phyloP scores from a whole-genome alignment of 2,888 invertebrate species.

The Gari tellinella region DNA sequence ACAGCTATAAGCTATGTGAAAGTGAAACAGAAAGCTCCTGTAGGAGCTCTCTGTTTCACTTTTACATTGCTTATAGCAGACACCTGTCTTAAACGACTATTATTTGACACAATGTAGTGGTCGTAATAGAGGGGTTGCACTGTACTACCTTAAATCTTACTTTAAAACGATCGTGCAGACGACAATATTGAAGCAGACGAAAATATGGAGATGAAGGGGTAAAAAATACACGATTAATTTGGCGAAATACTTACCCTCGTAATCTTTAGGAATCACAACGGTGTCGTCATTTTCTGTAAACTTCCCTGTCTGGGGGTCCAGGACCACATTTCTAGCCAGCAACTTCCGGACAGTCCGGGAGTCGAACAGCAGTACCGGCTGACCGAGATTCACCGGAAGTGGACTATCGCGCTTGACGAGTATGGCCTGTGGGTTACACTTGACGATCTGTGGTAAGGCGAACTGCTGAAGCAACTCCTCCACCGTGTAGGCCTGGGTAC shows the following conservation, averaged over 20 bases:
- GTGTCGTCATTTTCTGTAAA: constrained; percentile 73
- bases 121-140: too few relatives aligned
- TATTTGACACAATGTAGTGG: too few relatives aligned
- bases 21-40: too few relatives aligned
- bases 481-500: constrained; percentile 68
- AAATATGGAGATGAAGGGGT: too few relatives aligned
- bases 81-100: too few relatives aligned
- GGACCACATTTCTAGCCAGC: constrained; percentile 70
- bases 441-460: constrained; percentile 69
- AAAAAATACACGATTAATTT: too few relatives aligned
- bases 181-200: too few relatives aligned
- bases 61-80: too few relatives aligned
- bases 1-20: too few relatives aligned
- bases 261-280: constrained; percentile 76
- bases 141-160: too few relatives aligned
- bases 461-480: constrained; percentile 69
- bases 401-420: constrained; percentile 59
- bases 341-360: constrained; percentile 69
- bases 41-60: too few relatives aligned
- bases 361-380: constrained; percentile 70
- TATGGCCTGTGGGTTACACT: constrained; percentile 68
- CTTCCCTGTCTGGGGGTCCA: constrained; percentile 52
- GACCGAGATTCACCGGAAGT: constrained; percentile 68
- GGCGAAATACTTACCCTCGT: constrained; percentile 74
- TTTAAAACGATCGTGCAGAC: too few relatives aligned